These are phyloP conservation scores for Trachymyrmex cornetzi DNA, from an alignment of 1,140 invertebrate genomes.

Conservation along the genomic window DNA sequence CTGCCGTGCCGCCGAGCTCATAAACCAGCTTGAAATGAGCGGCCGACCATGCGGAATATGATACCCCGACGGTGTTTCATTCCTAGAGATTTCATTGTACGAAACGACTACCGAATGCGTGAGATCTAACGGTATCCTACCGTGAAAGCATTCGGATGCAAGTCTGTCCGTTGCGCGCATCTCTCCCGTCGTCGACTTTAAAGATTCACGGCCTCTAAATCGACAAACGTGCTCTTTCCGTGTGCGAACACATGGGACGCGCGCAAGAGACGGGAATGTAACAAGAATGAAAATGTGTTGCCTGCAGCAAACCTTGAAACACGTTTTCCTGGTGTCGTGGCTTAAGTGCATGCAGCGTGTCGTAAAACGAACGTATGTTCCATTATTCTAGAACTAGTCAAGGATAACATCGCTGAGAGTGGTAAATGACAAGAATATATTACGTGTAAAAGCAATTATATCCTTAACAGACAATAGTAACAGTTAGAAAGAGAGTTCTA, in stretches of 20 bases:
- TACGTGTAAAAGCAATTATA: background rate
- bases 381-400: conserved; percentile 42
- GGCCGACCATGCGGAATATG: conserved; percentile 55
- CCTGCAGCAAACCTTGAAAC: conserved; percentile 57
- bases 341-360: conserved; percentile 46
- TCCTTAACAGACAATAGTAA: background rate
- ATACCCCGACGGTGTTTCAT: conserved; percentile 61
- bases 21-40: conserved; percentile 67
- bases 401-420: background rate
- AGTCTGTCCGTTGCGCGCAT: conserved; percentile 12
- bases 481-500: background rate
- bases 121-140: conserved; percentile 4
- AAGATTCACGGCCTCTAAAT: conserved; percentile 57
- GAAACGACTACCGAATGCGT: background rate
- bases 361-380: conserved; percentile 43
- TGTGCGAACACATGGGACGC: conserved; percentile 10
- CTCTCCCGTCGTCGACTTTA: conserved; percentile 37
- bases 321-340: conserved; percentile 40
- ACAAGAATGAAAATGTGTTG: conserved; percentile 56
- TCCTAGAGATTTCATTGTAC: conserved; percentile 58
- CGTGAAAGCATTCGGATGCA: conserved; percentile 35
- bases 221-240: conserved; percentile 51
- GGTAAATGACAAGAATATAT: conserved; percentile 28
- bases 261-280: conserved; percentile 2
- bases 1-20: conserved; percentile 54